Percentiles rank a stretch among this genome's conserved stretches.
These are phyloP conservation scores for Molorchus minor DNA, from an alignment of 2,888 invertebrate genomes.

Conservation along the genomic window DNA sequence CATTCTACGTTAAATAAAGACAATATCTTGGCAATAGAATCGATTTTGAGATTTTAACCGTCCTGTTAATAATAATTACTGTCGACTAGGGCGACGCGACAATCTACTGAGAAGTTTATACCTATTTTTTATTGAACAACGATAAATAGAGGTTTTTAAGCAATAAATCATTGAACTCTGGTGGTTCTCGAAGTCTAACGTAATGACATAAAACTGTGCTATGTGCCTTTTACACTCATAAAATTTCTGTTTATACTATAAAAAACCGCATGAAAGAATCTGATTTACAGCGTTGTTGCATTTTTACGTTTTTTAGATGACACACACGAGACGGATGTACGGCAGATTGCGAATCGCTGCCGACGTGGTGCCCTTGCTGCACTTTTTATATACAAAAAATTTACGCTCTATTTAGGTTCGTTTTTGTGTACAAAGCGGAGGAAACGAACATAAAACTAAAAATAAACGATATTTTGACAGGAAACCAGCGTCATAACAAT, in stretches of 20 bases:
- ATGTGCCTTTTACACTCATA: constrained; percentile 28
- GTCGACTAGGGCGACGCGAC: too few relatives aligned
- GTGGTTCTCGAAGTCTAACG: constrained; percentile 5
- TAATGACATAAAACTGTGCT: constrained; percentile 23
- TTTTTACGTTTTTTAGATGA: constrained; percentile 14
- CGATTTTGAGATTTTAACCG: too few relatives aligned
- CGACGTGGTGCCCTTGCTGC: constrained; percentile 1
- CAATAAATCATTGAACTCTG: constrained; percentile 22
- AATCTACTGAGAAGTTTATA: too few relatives aligned
- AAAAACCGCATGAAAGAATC: constrained; percentile 33
- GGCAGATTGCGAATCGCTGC: constrained; percentile 21
- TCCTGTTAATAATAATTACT: too few relatives aligned
- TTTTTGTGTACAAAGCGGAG: constrained; percentile 30
- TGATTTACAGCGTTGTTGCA: constrained; percentile 29
- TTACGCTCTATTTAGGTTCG: constrained; percentile 30
- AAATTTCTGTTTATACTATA: constrained; percentile 29
- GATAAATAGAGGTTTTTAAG: constrained; percentile 10
- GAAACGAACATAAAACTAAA: constrained; percentile 31
- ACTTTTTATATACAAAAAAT: constrained; percentile 17
- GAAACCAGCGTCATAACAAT: constrained; percentile 46
- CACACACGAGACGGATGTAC: constrained; percentile 18
- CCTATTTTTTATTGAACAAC: too few relatives aligned
- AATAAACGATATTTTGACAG: constrained; percentile 36
- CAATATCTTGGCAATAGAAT: too few relatives aligned
- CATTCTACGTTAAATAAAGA: too few relatives aligned